phyloP scores from a whole-genome alignment of 2,888 invertebrate genomes.

The Antheraea yamamai region DNA sequence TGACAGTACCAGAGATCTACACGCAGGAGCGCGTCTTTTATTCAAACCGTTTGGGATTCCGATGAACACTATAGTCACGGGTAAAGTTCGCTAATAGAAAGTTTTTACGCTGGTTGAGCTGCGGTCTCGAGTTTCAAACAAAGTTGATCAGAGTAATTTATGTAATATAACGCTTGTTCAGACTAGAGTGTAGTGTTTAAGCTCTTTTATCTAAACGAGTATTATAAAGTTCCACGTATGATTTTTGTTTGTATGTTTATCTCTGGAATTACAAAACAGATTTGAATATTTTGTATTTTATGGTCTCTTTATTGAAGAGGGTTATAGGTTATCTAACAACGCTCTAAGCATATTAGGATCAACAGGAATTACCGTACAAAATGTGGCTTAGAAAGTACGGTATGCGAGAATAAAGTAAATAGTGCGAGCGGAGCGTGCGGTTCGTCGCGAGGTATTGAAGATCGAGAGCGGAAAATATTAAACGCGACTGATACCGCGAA shows the following conservation, averaged over 20 bases:
- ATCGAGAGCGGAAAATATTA: no score
- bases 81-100: constrained; percentile 32
- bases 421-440: no score
- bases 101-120: constrained; percentile 35
- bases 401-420: no score
- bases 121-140: constrained; percentile 32
- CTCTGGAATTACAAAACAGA: no score
- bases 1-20: constrained; percentile 49
- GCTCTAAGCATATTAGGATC: no score
- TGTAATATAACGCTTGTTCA: constrained; percentile 12
- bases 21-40: constrained; percentile 27
- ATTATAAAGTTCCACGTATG: not conserved
- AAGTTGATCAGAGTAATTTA: constrained; percentile 26
- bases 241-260: not conserved
- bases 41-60: constrained; percentile 33
- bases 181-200: not conserved
- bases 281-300: no score
- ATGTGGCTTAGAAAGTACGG: no score
- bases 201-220: not conserved
- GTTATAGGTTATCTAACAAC: no score
- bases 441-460: no score
- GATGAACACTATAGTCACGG: constrained; percentile 29
- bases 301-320: no score
- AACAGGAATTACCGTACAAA: no score
- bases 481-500: no score